A percentile compares a stretch with the other conserved stretches of the same genome.
Evolutionary conservation across 2,797 vertebrate species (phyloP).

Genomic region (Sphenopsis melanotis): DNA sequence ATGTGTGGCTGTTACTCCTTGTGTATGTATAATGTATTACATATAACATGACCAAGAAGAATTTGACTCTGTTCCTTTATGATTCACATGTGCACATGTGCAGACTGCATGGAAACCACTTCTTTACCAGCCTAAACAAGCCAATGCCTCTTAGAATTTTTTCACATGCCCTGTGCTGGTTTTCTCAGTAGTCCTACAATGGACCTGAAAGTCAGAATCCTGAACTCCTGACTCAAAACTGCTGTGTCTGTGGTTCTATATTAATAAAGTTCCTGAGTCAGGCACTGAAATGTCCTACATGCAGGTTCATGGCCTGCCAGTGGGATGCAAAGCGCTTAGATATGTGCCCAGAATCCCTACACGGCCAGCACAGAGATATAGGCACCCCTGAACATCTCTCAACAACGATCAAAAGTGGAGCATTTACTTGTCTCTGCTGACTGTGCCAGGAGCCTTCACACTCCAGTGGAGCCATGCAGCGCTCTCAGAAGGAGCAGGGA

Average conservation of each 20-base stretch:
- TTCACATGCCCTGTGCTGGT: fast-evolving
- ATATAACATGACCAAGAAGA: neutral
- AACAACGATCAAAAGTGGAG: neutral
- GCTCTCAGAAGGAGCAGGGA: neutral
- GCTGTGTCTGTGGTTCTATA: neutral
- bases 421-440: neutral
- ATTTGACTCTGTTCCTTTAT: neutral
- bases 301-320: neutral
- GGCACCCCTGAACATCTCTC: fast-evolving
- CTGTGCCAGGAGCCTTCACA: neutral
- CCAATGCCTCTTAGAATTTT: neutral
- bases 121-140: neutral
- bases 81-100: fast-evolving
- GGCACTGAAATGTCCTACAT: neutral
- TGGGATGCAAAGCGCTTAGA: neutral
- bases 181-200: neutral
- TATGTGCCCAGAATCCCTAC: neutral
- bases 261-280: neutral
- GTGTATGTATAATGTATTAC: too few species aligned
- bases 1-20: neutral
- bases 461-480: neutral
- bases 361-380: neutral
- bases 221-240: neutral
- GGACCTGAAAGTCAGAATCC: neutral
- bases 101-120: neutral